Base-by-base conservation (phyloP, 2,113 vertebrate genomes). In the Dipodomys merriami region DNA sequence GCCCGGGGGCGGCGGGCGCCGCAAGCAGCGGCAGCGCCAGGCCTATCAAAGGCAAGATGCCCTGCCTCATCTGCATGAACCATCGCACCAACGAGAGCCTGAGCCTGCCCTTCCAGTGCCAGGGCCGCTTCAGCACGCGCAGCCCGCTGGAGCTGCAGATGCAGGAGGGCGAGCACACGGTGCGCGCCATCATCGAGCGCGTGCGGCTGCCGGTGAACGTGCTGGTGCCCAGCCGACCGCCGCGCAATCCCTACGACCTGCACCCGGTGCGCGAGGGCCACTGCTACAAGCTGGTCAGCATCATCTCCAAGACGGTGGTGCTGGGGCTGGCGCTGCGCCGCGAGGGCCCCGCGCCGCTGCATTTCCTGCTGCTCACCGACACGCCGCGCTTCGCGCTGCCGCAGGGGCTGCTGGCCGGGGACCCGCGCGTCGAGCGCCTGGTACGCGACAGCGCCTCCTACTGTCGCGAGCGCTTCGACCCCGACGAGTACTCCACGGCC, bases 11-110 rank as follows among this genome's bases (percentile, higher is more conserved):
- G 39, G 77, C 86, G 0, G 94, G 94, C 6, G 9, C 64, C 0
- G 0, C 79, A 0, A 94, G 88, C 72, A 69, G 95, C 2, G 27
- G 92, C 53, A 16, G 94, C 16, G 49, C 89, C 87, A 39, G 97
- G 96, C 97, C 98, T 88, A 74, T 93, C 92, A 97, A 98, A 97
- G 99, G 99, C 98, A 99, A 99, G 98, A 99, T 99, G 97, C 99
- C 99, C 27, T 99, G 99, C 46, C 97, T 99, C 96, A 99, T 99
- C 97, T 99, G 99, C 95, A 98, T 99, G 99, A 99, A 99, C 98
- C 99, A 99, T 95, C 99, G 99, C 96, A 99, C 99, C 98, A 99
- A 99, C 69, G 99, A 99, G 98, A 99, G 99, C 95, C 97, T 99
- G 95, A 99, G 99, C 97, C 97, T 99, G 71, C 99, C 99, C 78